Evolutionary conservation across 2,888 invertebrate species (phyloP).

Genomic region (Cheilosia vernalis): DNA sequence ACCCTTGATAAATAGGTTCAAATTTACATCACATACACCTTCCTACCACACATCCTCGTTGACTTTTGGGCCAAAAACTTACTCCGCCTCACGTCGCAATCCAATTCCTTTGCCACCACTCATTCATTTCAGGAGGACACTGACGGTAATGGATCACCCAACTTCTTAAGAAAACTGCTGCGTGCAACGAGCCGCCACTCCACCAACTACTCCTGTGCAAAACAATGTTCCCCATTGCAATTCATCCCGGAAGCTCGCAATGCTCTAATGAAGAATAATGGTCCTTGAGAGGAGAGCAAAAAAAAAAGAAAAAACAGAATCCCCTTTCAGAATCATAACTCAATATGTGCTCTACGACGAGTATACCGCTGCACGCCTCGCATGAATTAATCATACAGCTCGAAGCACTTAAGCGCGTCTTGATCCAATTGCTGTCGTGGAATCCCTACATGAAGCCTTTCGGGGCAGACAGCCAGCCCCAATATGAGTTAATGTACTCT

Average conservation of each 20-base stretch:
- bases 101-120: neutral
- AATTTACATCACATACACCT: too few relatives aligned
- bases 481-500: slow-evolving; percentile 57
- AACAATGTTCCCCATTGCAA: slow-evolving; percentile 41
- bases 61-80: too few relatives aligned
- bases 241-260: slow-evolving; percentile 54
- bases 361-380: neutral
- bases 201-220: neutral
- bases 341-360: neutral
- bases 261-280: slow-evolving; percentile 59
- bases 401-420: slow-evolving; percentile 59
- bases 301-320: slow-evolving; percentile 23
- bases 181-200: neutral
- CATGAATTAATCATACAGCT: slow-evolving; percentile 58
- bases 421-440: slow-evolving; percentile 55
- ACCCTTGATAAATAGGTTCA: too few relatives aligned
- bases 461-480: neutral
- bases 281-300: slow-evolving; percentile 32
- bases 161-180: too few relatives aligned
- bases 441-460: slow-evolving; percentile 31
- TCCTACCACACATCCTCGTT: too few relatives aligned
- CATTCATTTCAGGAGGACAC: too few relatives aligned
- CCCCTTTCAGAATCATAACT: slow-evolving; percentile 36
- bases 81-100: neutral
- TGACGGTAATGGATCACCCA: too few relatives aligned